Evolutionary conservation across 1,140 invertebrate species (phyloP).

Genomic region (Drosophila nigrodunni): DNA sequence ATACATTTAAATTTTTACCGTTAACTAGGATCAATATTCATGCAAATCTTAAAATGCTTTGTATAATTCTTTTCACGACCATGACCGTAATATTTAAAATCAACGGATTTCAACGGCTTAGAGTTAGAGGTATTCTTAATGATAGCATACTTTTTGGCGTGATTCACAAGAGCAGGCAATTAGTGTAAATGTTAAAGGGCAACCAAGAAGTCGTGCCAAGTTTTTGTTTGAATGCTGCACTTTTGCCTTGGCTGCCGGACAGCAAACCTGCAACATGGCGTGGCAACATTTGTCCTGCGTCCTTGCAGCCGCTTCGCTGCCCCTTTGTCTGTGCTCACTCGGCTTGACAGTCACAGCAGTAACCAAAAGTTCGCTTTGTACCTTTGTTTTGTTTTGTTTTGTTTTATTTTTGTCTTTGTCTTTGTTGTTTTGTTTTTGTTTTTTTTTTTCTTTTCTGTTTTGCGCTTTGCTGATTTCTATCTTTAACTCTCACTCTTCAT

Average conservation of each 20-base stretch:
- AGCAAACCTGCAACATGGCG: slow-evolving; percentile 47
- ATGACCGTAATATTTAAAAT: neutral
- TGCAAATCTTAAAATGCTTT: too few species aligned
- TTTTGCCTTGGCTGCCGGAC: slow-evolving; percentile 22
- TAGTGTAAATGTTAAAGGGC: slow-evolving; percentile 13
- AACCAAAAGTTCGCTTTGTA: slow-evolving; percentile 66
- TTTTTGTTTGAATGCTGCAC: slow-evolving; percentile 4
- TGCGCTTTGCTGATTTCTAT: slow-evolving; percentile 54
- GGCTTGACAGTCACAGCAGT: slow-evolving; percentile 74
- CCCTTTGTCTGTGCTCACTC: slow-evolving; percentile 71
- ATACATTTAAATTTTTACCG: too few species aligned
- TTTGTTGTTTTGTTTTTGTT: slow-evolving; percentile 51
- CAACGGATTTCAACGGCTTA: neutral
- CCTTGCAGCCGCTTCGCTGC: slow-evolving; percentile 31
- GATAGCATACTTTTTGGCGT: slow-evolving; percentile 10
- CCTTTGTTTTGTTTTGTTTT: slow-evolving; percentile 55
- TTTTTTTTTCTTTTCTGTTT: slow-evolving; percentile 53
- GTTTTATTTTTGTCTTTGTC: slow-evolving; percentile 60
- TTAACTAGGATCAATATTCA: too few species aligned
- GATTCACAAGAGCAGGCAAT: slow-evolving; percentile 1
- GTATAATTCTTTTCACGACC: too few species aligned
- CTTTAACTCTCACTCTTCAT: slow-evolving; percentile 15
- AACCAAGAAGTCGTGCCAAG: slow-evolving; percentile 15
- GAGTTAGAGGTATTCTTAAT: neutral
- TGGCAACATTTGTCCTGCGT: slow-evolving; percentile 40